A percentile compares a stretch with the other conserved stretches of the same genome.
Conservation (phyloP, 2,113 vertebrate genomes). For the Ctenodactylus gundi region DNA sequence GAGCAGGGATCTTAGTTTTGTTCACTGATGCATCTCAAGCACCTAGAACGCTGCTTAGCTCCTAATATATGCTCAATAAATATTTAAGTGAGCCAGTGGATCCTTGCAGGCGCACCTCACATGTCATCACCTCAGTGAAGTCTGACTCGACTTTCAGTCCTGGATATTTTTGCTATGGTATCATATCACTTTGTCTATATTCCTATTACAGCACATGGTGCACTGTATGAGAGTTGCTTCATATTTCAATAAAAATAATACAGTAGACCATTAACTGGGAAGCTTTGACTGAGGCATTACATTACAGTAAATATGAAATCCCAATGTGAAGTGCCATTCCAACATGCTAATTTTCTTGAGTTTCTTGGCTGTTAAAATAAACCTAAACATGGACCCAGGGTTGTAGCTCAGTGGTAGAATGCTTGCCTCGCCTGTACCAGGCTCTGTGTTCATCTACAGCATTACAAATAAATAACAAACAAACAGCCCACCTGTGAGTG, state of each 20-base stretch:
- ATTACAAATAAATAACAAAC: not conserved
- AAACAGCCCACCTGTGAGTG: not conserved
- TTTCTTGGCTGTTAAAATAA: not conserved
- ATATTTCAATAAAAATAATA: slow-evolving; percentile 1
- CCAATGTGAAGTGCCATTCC: not conserved
- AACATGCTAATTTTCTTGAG: not conserved
- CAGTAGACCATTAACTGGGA: not conserved
- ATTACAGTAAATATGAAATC: not conserved
- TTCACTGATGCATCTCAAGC: not conserved
- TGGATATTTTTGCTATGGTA: not conserved
- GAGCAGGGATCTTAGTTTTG: not conserved
- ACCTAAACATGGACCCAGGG: not conserved
- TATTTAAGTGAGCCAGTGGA: not conserved
- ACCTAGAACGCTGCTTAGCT: not conserved
- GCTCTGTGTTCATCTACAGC: not conserved
- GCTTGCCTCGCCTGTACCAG: not conserved
- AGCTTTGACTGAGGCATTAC: not conserved
- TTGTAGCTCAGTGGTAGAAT: not conserved
- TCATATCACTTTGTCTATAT: not conserved
- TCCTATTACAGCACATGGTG: not conserved
- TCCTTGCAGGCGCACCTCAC: not conserved
- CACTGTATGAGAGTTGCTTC: not conserved
- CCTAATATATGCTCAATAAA: not conserved
- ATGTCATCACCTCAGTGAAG: not conserved
- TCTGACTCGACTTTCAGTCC: not conserved